Conservation (phyloP, 2,113 vertebrate species). For the Oryzias woworae region DNA sequence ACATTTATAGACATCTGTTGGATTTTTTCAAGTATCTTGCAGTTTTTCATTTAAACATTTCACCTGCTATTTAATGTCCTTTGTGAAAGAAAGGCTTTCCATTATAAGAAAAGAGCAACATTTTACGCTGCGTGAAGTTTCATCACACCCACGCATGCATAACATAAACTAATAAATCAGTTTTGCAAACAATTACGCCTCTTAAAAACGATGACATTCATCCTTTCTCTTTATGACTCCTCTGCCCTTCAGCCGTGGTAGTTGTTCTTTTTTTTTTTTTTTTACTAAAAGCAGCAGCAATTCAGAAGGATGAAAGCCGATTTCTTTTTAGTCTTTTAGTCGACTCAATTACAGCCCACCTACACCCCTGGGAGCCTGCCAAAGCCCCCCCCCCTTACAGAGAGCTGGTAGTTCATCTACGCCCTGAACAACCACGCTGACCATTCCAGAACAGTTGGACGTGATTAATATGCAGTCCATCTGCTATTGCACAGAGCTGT, state of each 20-base stretch:
- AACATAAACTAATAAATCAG: conserved; percentile 3
- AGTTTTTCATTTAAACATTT: not conserved
- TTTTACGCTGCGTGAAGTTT: no score
- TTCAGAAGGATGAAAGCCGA: conserved; percentile 52
- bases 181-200: conserved; percentile 17
- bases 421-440: conserved; percentile 9
- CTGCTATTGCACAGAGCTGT: conserved; percentile 16
- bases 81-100: no score
- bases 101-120: no score
- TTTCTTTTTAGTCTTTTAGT: conserved; percentile 26
- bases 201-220: conserved; percentile 17
- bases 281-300: conserved; percentile 57
- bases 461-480: conserved; percentile 35
- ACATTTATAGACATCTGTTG: not conserved
- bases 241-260: conserved; percentile 64
- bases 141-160: not conserved
- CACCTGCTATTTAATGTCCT: not conserved
- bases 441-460: conserved; percentile 34
- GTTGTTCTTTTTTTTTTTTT: conserved; percentile 27
- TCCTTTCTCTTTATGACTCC: conserved; percentile 45
- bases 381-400: conserved; percentile 46
- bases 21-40: not conserved
- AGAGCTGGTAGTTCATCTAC: conserved; percentile 31
- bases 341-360: conserved; percentile 70
- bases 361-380: conserved; percentile 50